Percentiles rank a stretch among this genome's conserved stretches.
Conservation (phyloP, 2,797 vertebrate genomes). For the Oceanodroma leucorhoa region DNA sequence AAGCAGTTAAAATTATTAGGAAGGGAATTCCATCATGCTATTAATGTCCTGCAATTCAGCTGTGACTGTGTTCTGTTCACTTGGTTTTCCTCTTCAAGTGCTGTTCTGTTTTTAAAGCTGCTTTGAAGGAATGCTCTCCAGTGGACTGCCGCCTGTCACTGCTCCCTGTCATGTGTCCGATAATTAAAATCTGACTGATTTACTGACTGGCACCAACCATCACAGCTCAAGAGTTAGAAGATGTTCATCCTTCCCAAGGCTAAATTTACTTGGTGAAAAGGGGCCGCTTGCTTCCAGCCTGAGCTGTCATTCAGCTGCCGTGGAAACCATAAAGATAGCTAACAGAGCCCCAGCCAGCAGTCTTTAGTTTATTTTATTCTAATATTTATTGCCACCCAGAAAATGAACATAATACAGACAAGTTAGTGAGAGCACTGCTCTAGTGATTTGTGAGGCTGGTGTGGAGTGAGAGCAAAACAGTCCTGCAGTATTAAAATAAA, state of each 20-base stretch:
- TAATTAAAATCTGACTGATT: constrained; percentile 91
- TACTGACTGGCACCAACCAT: constrained; percentile 84
- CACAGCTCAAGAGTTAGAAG: constrained; percentile 75
- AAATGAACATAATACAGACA: constrained; percentile 83
- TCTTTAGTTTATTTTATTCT: constrained; percentile 83
- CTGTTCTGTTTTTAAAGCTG: constrained; percentile 74
- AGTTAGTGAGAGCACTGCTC: constrained; percentile 68
- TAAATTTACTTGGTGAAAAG: constrained; percentile 84
- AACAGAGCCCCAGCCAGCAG: constrained; percentile 81
- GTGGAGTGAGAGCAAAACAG: constrained; percentile 72
- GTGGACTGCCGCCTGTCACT: constrained; percentile 81
- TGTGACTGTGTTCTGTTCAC: constrained; percentile 55
- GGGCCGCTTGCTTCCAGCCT: constrained; percentile 72
- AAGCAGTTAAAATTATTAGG: constrained; percentile 65
- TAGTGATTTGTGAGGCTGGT: constrained; percentile 73
- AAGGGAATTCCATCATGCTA: constrained; percentile 57
- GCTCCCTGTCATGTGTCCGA: constrained; percentile 84
- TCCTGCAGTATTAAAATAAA: constrained; percentile 66
- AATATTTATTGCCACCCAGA: constrained; percentile 87
- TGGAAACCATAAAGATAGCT: constrained; percentile 83
- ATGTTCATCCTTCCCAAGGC: constrained; percentile 84
- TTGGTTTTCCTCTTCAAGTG: constrained; percentile 63
- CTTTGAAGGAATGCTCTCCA: constrained; percentile 83
- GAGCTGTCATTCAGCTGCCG: constrained; percentile 86
- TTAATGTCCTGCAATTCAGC: constrained; percentile 66